Evolutionary conservation across 64 coral and sea anemone species (phyloP), one percentile per base, ranked within the genome.

Genomic region (Platygyra sinensis): DNA sequence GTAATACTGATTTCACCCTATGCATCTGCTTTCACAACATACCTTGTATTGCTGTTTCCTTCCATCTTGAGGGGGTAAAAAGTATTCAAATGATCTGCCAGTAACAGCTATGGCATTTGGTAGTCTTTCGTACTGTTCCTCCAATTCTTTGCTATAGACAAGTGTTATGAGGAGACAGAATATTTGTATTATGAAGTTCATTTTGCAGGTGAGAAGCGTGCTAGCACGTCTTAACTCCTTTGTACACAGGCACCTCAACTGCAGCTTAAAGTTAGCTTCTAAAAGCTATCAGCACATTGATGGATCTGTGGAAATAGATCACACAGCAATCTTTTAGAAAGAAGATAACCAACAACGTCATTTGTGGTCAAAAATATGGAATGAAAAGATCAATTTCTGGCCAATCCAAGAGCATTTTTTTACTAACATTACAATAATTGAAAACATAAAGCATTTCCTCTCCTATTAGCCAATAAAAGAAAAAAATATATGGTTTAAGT

Each of bases 41-140:
- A 85, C 81, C 81, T 85, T 72, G 25, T 71, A 72, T 36, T 28
- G 32, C 17, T 18, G 11, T 64, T 51, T 17, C 13, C 9, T 69
- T 46, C 62, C 63, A 85, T 69, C 24, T 39, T 51, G 36, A 12
- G 3, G 32, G 12, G 94, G 79, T 24, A 96, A 62, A 18, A 60
- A 65, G 55, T 96, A 96, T 52, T 87, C 55, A 78, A 96, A 96
- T 54, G 79, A 71, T 80, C 80, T 76, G 20, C 94, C 94, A 93
- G 87, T 74, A 75, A 90, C 73, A 61, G 94, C 94, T 36, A 96
- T 72, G 46, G 89, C 75, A 89, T 96, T 86, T 93, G 94, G 87
- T 10, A 96, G 79, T 79, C 81, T 92, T 59, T 14, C 86, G 90
- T 85, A 46, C 16, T 84, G 89, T 15, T 64, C 39, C 20, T 72